A percentile compares a stretch with the other conserved stretches of the same genome.
phyloP scores from a whole-genome alignment of 2,797 vertebrate genomes.

The Neosilurus hyrtlii region DNA sequence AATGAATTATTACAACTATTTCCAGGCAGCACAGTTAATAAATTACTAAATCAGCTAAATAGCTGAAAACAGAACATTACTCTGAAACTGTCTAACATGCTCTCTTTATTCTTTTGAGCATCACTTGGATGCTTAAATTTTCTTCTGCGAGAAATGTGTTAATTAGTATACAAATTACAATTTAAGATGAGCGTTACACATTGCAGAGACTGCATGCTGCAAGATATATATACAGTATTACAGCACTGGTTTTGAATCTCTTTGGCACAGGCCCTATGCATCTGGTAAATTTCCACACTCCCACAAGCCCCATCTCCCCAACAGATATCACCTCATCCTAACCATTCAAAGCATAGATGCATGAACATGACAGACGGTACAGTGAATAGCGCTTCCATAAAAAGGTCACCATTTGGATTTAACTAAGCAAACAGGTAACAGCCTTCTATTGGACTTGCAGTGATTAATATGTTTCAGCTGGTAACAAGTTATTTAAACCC shows the following conservation, averaged over 20 bases:
- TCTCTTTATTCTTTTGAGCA: no score
- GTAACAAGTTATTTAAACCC: no score
- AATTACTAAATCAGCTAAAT: neutral
- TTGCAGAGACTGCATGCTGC: neutral
- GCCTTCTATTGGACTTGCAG: no score
- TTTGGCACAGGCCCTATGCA: neutral
- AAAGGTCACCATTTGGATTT: no score
- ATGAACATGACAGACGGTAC: neutral
- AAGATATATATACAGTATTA: neutral
- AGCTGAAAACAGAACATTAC: neutral
- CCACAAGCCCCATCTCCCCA: neutral
- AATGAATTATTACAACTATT: slow-evolving; percentile 21
- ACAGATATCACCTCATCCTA: neutral
- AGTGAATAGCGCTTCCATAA: neutral
- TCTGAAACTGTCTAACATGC: neutral
- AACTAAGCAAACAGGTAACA: no score
- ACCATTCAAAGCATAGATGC: neutral
- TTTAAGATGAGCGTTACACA: neutral
- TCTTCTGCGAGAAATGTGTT: neutral
- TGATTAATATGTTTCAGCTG: no score
- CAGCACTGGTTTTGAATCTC: neutral
- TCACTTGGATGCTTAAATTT: neutral
- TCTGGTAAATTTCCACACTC: neutral
- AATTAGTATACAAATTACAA: neutral
- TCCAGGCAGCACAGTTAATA: neutral